Conservation (phyloP, 2,888 invertebrate species). For the Brassicogethes aeneus region DNA sequence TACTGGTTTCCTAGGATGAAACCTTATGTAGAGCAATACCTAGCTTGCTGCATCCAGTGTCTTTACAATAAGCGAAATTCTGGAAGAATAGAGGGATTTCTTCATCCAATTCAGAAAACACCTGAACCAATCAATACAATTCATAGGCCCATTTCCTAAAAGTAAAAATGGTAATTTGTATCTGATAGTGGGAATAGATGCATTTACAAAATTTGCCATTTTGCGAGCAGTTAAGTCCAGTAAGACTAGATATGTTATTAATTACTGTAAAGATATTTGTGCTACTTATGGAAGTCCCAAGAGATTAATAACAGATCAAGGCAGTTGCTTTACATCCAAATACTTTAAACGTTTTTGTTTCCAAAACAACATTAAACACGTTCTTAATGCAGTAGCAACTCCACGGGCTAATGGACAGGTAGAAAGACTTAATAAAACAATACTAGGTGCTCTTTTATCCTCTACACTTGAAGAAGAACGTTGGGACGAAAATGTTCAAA, state of each 20-base stretch:
- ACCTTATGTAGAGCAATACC: conserved; percentile 19
- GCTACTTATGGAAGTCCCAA: conserved; percentile 19
- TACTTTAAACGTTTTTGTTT: conserved; percentile 11
- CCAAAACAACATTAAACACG: conserved; percentile 10
- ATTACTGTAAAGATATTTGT: conserved; percentile 11
- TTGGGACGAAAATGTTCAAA: conserved; percentile 29
- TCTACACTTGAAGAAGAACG: conserved; percentile 21
- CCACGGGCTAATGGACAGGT: conserved; percentile 31
- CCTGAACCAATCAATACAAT: conserved; percentile 16
- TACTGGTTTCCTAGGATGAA: conserved; percentile 19
- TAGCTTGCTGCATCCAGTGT: conserved; percentile 23
- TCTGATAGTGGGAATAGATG: conserved; percentile 8
- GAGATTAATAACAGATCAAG: conserved; percentile 12
- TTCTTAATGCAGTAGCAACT: conserved; percentile 13
- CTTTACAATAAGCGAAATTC: conserved; percentile 22
- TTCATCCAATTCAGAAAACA: conserved; percentile 18
- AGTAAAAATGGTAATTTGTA: conserved; percentile 8
- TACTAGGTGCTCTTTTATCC: conserved; percentile 21
- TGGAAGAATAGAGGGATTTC: conserved; percentile 13
- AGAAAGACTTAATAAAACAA: conserved; percentile 27
- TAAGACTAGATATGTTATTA: conserved; percentile 15
- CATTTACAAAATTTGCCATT: conserved; percentile 12
- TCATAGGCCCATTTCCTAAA: conserved; percentile 18
- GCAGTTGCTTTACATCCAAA: conserved; percentile 14
- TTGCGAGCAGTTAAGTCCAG: conserved; percentile 13